Evolutionary conservation across 2,888 invertebrate species (phyloP).

Genomic region (Odontocolon sp.): DNA sequence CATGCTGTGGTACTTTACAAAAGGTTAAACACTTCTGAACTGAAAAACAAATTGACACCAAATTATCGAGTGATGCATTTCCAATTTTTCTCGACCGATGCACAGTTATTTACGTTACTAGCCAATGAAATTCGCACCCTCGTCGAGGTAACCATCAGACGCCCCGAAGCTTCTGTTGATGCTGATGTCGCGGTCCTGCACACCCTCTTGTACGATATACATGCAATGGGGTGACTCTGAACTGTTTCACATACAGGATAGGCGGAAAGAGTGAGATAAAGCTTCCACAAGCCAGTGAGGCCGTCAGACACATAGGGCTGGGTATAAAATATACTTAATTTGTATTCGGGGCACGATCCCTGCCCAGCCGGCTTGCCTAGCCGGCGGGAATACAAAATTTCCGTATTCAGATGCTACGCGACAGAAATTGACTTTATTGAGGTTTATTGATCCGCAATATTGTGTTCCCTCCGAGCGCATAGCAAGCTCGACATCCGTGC

Average conservation of each 20-base stretch:
- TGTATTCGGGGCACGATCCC: conserved; percentile 78
- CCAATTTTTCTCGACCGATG: background rate
- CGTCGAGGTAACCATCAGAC: conserved; percentile 27
- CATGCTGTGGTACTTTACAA: too few species aligned
- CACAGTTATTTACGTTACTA: background rate
- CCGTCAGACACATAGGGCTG: conserved; percentile 28
- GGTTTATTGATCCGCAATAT: conserved; percentile 81
- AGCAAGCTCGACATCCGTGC: conserved; percentile 19
- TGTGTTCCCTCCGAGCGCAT: conserved; percentile 67
- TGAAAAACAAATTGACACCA: too few species aligned
- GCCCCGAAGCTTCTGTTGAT: conserved; percentile 10
- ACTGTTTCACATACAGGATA: conserved; percentile 7
- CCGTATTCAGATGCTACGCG: conserved; percentile 79
- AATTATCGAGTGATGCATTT: too few species aligned
- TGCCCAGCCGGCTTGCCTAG: conserved; percentile 73
- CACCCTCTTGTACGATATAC: background rate
- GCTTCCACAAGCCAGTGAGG: conserved; percentile 21
- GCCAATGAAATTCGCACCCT: conserved; percentile 26
- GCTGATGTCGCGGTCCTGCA: conserved; percentile 29
- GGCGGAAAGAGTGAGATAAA: conserved; percentile 28
- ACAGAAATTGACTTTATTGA: conserved; percentile 81
- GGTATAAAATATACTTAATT: conserved; percentile 77
- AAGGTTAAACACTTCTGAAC: too few species aligned
- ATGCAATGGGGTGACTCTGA: background rate
- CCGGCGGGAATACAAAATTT: conserved; percentile 79